Conservation (phyloP, 2,888 invertebrate species). For the Harpalus rufipes region DNA sequence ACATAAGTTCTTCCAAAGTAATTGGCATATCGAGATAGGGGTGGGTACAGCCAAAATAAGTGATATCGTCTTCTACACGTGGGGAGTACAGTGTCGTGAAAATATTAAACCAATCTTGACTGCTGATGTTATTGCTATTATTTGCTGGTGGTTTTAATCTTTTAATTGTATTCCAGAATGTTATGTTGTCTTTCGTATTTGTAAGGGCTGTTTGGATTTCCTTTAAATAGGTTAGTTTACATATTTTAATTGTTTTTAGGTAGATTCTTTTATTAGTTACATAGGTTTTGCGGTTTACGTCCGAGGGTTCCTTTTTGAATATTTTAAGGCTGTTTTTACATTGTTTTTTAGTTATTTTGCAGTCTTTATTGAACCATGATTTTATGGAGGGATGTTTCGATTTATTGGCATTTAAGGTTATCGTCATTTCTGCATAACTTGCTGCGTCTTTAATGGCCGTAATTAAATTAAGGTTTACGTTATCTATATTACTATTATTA, state of each 20-base stretch:
- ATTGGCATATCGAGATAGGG: neutral
- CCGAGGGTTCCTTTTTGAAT: neutral
- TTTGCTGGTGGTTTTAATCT: neutral
- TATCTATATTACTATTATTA: neutral
- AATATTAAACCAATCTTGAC: neutral
- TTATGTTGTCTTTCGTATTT: slow-evolving; percentile 3
- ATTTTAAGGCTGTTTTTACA: neutral
- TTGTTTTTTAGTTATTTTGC: neutral
- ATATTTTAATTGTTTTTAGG: neutral
- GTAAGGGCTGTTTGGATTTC: slow-evolving; percentile 2
- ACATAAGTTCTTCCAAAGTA: neutral
- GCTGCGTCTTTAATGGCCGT: neutral
- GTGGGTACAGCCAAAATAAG: neutral
- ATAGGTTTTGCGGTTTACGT: neutral
- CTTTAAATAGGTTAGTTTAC: neutral
- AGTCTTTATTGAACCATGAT: neutral
- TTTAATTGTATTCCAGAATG: neutral
- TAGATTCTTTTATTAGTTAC: neutral
- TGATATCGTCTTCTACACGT: neutral
- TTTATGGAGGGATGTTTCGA: neutral
- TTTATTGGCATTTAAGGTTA: too few species aligned
- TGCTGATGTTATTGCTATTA: neutral
- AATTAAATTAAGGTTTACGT: neutral
- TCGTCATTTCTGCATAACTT: neutral
- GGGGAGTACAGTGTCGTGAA: neutral